Conservation (phyloP, 1,140 invertebrate genomes). For the Sarcophaga peregrina region DNA sequence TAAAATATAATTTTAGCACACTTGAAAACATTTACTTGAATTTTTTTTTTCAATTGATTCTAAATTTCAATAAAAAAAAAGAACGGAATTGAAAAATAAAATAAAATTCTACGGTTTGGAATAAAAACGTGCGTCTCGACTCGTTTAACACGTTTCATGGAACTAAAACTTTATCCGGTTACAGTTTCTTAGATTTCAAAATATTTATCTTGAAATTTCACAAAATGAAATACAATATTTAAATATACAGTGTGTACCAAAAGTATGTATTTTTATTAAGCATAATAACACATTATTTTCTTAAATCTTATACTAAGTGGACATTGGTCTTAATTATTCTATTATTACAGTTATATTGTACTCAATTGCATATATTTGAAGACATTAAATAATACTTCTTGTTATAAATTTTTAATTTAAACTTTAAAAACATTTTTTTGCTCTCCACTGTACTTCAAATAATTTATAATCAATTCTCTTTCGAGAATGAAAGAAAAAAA, state of each 20-base stretch:
- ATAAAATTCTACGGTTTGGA: not conserved
- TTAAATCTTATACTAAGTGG: too few relatives aligned
- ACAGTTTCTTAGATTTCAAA: constrained; percentile 8
- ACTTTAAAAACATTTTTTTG: not conserved
- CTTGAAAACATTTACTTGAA: not conserved
- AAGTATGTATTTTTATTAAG: too few relatives aligned
- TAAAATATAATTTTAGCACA: not conserved
- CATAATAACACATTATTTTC: too few relatives aligned
- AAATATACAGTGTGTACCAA: not conserved
- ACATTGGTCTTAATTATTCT: too few relatives aligned
- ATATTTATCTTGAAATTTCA: not conserved
- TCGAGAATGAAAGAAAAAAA: too few relatives aligned
- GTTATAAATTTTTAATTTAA: too few relatives aligned
- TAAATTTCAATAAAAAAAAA: too few relatives aligned
- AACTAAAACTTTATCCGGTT: constrained; percentile 13
- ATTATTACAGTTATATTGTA: too few relatives aligned
- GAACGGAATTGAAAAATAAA: too few relatives aligned
- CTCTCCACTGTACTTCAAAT: not conserved
- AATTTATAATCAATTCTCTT: not conserved
- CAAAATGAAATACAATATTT: too few relatives aligned
- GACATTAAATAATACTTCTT: too few relatives aligned
- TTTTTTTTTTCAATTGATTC: not conserved
- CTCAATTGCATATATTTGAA: too few relatives aligned
- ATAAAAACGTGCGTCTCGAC: constrained; percentile 4
- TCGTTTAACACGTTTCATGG: constrained; percentile 16